Percentiles rank a stretch among this genome's conserved stretches.
phyloP scores from a whole-genome alignment of 2,113 vertebrate genomes.

The Labeo catla region DNA sequence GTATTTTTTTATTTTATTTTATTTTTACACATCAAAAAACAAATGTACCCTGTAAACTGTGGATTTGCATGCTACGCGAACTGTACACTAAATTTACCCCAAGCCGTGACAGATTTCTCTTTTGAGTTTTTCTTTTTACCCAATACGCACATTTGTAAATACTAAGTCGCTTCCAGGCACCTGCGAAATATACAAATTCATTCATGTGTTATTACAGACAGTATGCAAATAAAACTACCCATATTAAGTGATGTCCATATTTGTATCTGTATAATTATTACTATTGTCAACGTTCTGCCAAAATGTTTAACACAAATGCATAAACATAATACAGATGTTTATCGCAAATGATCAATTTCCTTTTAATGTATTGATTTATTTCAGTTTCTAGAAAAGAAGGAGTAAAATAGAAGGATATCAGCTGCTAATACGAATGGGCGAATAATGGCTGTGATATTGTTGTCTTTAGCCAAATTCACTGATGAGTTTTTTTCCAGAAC shows the following conservation, averaged over 20 bases:
- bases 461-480: not conserved
- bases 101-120: not conserved
- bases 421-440: not conserved
- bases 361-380: not conserved
- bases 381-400: not conserved
- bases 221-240: constrained; percentile 49
- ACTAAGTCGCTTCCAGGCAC: constrained; percentile 12
- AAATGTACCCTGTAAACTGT: not conserved
- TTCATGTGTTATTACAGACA: constrained; percentile 39
- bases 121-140: not conserved
- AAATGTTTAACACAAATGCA: not conserved
- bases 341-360: not conserved
- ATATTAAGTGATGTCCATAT: constrained; percentile 5
- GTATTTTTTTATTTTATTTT: not conserved
- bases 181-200: constrained; percentile 18
- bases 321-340: not conserved
- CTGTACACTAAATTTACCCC: constrained; percentile 2
- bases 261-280: constrained; percentile 10
- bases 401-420: not conserved
- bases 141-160: constrained; percentile 21
- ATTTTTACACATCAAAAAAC: not conserved
- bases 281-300: not conserved
- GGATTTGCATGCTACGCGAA: not conserved
- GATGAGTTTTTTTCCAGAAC: not conserved
- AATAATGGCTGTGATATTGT: not conserved